Percentiles rank a stretch among this genome's conserved stretches.
Evolutionary conservation across 1,140 invertebrate genomes (phyloP).

Genomic region (Drosophila arawakana): DNA sequence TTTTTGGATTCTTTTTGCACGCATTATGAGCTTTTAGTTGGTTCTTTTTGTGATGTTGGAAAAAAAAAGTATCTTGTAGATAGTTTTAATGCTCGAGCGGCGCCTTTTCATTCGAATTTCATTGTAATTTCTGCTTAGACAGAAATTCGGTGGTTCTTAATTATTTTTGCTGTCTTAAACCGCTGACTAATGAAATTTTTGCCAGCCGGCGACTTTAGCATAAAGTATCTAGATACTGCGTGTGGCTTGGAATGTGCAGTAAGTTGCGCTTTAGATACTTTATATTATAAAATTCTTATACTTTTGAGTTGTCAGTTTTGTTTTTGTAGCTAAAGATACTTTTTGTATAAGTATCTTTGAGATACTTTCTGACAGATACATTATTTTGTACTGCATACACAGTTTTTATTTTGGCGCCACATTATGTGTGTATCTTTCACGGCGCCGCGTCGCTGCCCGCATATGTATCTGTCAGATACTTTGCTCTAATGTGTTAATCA

Average conservation of each 20-base stretch:
- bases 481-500: conserved; percentile 36
- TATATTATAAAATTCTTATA: not conserved
- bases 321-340: not conserved
- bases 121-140: conserved; percentile 33
- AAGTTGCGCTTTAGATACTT: not conserved
- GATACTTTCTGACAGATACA: conserved; percentile 7
- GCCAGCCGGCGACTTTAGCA: conserved; percentile 2
- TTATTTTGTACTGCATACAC: not conserved
- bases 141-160: conserved; percentile 65
- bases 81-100: conserved; percentile 40
- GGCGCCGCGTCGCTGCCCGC: not conserved
- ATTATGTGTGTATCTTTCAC: not conserved
- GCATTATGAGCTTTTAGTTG: conserved; percentile 55
- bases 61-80: conserved; percentile 60
- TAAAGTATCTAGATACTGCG: conserved; percentile 30
- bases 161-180: conserved; percentile 53
- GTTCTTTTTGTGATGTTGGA: conserved; percentile 18
- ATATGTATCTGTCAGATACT: conserved; percentile 34
- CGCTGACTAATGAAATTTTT: conserved; percentile 64
- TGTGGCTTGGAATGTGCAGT: conserved; percentile 1
- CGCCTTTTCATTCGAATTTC: conserved; percentile 26
- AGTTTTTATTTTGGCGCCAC: not conserved
- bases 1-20: conserved; percentile 23
- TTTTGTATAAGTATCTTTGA: not conserved
- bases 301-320: not conserved